These are phyloP conservation scores for Cactoblastis cactorum DNA, from an alignment of 2,888 invertebrate genomes.

Conservation along the genomic window DNA sequence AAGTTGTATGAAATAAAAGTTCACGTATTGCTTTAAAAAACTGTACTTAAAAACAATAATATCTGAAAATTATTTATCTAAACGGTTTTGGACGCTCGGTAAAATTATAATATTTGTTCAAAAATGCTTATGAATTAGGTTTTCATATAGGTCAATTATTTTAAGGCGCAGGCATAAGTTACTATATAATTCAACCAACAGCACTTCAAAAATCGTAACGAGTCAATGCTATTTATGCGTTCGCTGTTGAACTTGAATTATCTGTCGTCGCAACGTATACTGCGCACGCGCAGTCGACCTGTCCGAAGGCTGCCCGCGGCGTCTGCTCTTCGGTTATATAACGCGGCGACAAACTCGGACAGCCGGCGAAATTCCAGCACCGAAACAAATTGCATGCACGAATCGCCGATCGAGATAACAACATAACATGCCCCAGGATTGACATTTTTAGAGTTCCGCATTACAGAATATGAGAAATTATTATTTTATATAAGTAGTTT, in stretches of 20 bases:
- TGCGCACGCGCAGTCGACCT: slow-evolving; percentile 52
- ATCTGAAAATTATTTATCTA: too few species aligned
- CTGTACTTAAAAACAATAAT: too few species aligned
- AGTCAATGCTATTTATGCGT: too few species aligned
- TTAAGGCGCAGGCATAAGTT: too few species aligned
- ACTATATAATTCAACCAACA: too few species aligned
- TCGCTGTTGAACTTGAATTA: slow-evolving; percentile 20
- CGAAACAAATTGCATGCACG: slow-evolving; percentile 2
- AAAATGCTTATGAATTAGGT: too few species aligned
- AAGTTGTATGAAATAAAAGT: too few species aligned
- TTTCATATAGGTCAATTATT: too few species aligned
- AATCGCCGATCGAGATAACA: not conserved
- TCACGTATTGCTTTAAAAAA: too few species aligned
- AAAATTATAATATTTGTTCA: too few species aligned
- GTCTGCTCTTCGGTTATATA: slow-evolving; percentile 38
- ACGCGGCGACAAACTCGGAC: slow-evolving; percentile 37
- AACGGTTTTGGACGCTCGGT: too few species aligned
- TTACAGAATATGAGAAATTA: not conserved
- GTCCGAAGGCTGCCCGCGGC: slow-evolving; percentile 49
- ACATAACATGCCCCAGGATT: not conserved
- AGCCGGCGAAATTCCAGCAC: slow-evolving; percentile 17
- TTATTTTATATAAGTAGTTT: not conserved
- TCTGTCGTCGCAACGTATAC: slow-evolving; percentile 42
- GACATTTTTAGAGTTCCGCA: not conserved
- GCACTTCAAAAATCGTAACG: too few species aligned